Conservation (phyloP, 2,113 vertebrate species). For the Ptyas mucosa region DNA sequence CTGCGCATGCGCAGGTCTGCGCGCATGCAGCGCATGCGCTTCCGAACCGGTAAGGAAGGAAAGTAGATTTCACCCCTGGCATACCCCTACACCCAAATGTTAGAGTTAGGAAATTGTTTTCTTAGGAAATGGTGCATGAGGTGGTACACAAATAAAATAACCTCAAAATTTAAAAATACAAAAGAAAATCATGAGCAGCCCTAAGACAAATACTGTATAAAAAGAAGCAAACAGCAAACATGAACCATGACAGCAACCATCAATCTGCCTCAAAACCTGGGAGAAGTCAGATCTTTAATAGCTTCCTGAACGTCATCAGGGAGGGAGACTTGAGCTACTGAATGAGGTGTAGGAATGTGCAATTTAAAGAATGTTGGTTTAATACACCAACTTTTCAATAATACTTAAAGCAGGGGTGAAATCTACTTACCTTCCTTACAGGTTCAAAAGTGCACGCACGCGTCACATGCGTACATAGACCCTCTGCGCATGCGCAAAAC, state of each 20-base stretch:
- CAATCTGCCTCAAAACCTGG: background rate
- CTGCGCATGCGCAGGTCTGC: too few species aligned
- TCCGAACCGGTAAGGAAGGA: too few species aligned
- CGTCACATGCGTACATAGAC: too few species aligned
- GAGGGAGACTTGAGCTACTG: background rate
- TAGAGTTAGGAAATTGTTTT: background rate
- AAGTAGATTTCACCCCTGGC: too few species aligned
- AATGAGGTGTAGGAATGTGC: background rate
- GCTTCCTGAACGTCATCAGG: background rate
- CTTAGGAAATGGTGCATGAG: background rate
- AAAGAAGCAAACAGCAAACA: background rate
- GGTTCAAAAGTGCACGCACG: too few species aligned
- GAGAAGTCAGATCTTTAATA: background rate
- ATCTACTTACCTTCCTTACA: too few species aligned
- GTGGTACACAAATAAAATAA: background rate
- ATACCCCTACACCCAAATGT: background rate
- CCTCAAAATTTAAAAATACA: background rate
- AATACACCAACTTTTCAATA: conserved; percentile 10
- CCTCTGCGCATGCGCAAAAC: too few species aligned
- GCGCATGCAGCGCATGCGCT: too few species aligned
- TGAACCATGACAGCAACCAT: background rate
- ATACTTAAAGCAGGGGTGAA: background rate
- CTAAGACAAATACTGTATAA: background rate
- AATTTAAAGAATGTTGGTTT: background rate
- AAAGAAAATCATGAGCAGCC: background rate